These are phyloP conservation scores for Tenualosa thibaudeaui DNA, from an alignment of 2,797 vertebrate species.

Conservation along the genomic window DNA sequence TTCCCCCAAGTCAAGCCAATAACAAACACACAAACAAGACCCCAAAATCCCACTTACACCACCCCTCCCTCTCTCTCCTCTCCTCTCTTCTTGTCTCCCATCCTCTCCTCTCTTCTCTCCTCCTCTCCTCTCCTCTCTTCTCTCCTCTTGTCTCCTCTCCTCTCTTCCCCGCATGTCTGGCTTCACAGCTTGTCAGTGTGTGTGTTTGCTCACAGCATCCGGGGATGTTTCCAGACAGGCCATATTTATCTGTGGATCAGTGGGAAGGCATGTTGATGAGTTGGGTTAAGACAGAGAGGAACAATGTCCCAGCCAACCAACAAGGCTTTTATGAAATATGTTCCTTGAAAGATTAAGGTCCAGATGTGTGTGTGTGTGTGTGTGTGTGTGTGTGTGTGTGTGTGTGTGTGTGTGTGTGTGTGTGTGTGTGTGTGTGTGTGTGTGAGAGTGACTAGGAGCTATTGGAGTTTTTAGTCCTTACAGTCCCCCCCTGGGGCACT, in stretches of 20 bases:
- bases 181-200: constrained; percentile 21
- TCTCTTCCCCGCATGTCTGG: too few species aligned
- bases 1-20: neutral
- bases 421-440: neutral
- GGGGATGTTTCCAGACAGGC: neutral
- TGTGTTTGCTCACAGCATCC: neutral
- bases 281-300: neutral
- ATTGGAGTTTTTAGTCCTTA: constrained; percentile 19
- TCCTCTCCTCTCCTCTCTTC: too few species aligned
- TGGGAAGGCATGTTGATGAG: neutral
- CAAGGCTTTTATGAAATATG: neutral
- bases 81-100: too few species aligned
- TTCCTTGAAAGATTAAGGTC: neutral
- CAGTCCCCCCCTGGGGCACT: neutral
- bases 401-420: constrained; percentile 3
- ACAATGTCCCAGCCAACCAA: neutral
- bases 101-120: too few species aligned
- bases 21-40: neutral
- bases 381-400: neutral
- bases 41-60: constrained; percentile 17
- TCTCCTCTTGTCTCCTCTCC: too few species aligned
- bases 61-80: neutral
- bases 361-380: constrained; percentile 3
- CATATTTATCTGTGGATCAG: neutral
- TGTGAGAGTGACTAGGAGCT: neutral